Base-by-base conservation (phyloP, 2,113 vertebrate genomes). In the Takifugu flavidus region DNA sequence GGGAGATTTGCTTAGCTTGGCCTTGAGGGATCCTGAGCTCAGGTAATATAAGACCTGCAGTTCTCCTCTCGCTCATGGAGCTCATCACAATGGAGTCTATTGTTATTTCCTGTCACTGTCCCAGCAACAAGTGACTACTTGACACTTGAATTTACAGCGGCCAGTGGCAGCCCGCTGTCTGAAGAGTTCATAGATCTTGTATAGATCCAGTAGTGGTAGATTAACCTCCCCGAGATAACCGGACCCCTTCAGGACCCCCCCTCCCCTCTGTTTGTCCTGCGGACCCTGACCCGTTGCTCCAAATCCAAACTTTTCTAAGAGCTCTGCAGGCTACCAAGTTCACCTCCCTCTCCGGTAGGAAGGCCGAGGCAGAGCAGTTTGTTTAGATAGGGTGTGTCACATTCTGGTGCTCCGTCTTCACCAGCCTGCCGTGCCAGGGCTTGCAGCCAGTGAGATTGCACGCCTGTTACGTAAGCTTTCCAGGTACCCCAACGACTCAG, bases 301-400 rank as follows among this genome's bases (percentile, higher is more conserved):
- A 45, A 66, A 74, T 74, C 57, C 15, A 62, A 61, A 77, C 50
- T 44, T 69, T 69, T 54, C 55, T n/a, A 8, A 49, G 12, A 2
- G 42, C 51, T 74, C 39, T 59, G 34, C 34, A 39, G 34, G 34
- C 34, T 0, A 7, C 8, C 34, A 56, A 14, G 20, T 82, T 69
- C 50, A 74, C 60, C 57, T 70, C 66, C 49, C 57, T 53, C 55
- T 75, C 26, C 52, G 63, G 43, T 63, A 79, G 80, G 73, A 71
- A 83, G 80, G 72, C 70, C 46, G 55, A 84, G 79, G 78, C 74
- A 56, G 69, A 69, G 66, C 67, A 75, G 83, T 86, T 90, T 89
- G 88, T 90, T 91, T 85, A 76, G 68, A 55, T 78, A 90, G 89
- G 89, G 90, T 82, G 90, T 90, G 90, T 78, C 81, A 2, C 81